A percentile compares a stretch with the other conserved stretches of the same genome.
Evolutionary conservation across 1,140 invertebrate genomes (phyloP).

Genomic region (Drosophila repleta): DNA sequence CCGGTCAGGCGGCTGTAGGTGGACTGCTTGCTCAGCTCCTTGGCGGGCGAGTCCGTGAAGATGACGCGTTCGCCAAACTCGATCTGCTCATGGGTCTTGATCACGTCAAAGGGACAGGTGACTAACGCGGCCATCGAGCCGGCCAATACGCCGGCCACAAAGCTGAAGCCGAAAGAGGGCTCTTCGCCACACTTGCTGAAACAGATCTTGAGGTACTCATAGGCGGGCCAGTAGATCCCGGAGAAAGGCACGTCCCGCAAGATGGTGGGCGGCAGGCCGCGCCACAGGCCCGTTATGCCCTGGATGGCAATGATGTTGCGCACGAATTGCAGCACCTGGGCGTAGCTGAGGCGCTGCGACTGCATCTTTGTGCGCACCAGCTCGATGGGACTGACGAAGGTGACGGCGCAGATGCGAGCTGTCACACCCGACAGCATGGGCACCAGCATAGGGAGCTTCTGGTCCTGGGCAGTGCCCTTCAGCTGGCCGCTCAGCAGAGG

Average conservation of each 20-base stretch:
- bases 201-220: conserved; percentile 92
- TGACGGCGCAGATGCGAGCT: conserved; percentile 93
- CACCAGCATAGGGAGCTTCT: conserved; percentile 87
- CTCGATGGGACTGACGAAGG: conserved; percentile 96
- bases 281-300: conserved; percentile 93
- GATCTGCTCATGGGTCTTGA: conserved; percentile 99
- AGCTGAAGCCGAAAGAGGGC: conserved; percentile 91
- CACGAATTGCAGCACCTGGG: conserved; percentile 86
- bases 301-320: conserved; percentile 88
- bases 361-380: conserved; percentile 99
- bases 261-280: conserved; percentile 95
- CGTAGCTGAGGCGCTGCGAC: conserved; percentile 94
- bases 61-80: conserved; percentile 95
- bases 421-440: conserved; percentile 91
- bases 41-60: conserved; percentile 86
- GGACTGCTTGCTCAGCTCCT: conserved; percentile 61
- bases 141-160: conserved; percentile 92
- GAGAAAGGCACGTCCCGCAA: conserved; percentile 98
- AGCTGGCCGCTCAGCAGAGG: neutral
- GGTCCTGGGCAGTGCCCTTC: neutral
- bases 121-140: conserved; percentile 95
- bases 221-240: conserved; percentile 97
- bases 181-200: conserved; percentile 85
- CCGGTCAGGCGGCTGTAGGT: conserved; percentile 84
- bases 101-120: conserved; percentile 99